Evolutionary conservation across 2,888 invertebrate species (phyloP).

Genomic region (Blera fallax): DNA sequence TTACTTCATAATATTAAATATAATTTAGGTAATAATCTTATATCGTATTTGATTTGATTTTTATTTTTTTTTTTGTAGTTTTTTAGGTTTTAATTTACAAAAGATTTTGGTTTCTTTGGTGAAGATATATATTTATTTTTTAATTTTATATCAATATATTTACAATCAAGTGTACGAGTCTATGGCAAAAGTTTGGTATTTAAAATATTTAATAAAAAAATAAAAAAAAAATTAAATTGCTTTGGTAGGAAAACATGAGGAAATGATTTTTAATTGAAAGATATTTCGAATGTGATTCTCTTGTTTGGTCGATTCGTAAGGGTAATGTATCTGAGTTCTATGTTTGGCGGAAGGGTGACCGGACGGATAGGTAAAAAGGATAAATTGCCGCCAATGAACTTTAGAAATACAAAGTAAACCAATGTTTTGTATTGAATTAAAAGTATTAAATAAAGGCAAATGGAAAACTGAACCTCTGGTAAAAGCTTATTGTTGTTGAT

Average conservation of each 20-base stretch:
- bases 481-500: too few relatives aligned
- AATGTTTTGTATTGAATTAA: too few relatives aligned
- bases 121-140: slow-evolving; percentile 27
- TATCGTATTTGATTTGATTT: slow-evolving; percentile 22
- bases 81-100: slow-evolving; percentile 41
- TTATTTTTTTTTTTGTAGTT: slow-evolving; percentile 12
- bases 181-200: slow-evolving; percentile 30
- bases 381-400: background rate
- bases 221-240: background rate
- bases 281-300: slow-evolving; percentile 2
- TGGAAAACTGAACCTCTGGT: too few relatives aligned
- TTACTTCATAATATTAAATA: slow-evolving; percentile 24
- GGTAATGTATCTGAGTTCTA: background rate
- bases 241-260: background rate
- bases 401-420: background rate
- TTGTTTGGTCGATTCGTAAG: slow-evolving; percentile 9
- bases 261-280: background rate
- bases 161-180: slow-evolving; percentile 51
- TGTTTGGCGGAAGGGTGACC: background rate
- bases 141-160: slow-evolving; percentile 43
- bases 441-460: too few relatives aligned
- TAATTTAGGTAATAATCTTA: slow-evolving; percentile 26
- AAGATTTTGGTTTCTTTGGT: slow-evolving; percentile 23
- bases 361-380: slow-evolving; percentile 22
- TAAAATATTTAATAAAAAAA: slow-evolving; percentile 2